Evolutionary conservation across 2,888 invertebrate genomes (phyloP), one percentile per base, ranked within the genome.

Genomic region (Hetaerina titia): DNA sequence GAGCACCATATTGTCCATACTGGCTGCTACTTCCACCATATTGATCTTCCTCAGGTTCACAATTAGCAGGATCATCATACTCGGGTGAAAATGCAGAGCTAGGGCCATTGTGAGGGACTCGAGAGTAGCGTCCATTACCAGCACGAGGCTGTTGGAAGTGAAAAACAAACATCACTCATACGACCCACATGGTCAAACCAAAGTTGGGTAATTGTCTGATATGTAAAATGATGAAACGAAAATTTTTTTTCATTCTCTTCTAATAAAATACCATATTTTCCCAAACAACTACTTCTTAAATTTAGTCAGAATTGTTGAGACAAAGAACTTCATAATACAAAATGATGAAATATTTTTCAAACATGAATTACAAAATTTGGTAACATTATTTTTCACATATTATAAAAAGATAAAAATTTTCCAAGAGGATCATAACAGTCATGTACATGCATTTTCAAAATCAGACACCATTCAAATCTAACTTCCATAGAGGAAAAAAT

Each of bases 11-110:
- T 95, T 97, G 97, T 87, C 97, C 97, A 97, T 99, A 99, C 96
- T 98, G 98, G 96, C 98, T 98, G 69, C 92, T 92, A 56, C 92
- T 69, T 69, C 92, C 92, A 96, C 99, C 98, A 97, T 99, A 99
- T 96, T 98, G 99, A 96, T 99, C 99, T 97, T 99, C 99, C 96
- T 99, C 99, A 94, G 98, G 98, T 31, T 98, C 98, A 97, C 98
- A 99, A 97, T 99, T 99, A 13, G 99, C 99, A 74, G 99, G 99
- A 97, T 99, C 99, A 96, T 99, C 99, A 97, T 99, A 99, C 97
- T 99, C 99, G 95, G 99, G 99, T 0, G 97, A 97, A 96, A 97
- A 97, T 58, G 97, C 97, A 90, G 97, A 97, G 95, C 97, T 97
- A 92, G 97, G 97, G 96, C 98, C 98, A 96, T 98, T 98, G 96